Conservation (phyloP, 1,140 invertebrate genomes). For the Megalonaias nervosa region DNA sequence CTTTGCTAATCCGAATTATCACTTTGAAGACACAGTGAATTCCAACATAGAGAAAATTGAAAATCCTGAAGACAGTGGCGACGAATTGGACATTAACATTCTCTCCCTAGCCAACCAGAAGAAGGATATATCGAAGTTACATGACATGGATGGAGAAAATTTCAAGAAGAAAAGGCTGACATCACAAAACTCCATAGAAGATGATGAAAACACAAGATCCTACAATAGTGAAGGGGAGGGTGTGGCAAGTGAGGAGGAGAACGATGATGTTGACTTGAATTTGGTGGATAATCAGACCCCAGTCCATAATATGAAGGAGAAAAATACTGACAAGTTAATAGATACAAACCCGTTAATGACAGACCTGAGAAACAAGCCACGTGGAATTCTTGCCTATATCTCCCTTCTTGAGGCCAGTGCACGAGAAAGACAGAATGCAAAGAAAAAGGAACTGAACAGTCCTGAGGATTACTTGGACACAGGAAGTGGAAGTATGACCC, state of each 20-base stretch:
- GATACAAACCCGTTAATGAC: neutral
- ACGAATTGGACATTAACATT: constrained; percentile 29
- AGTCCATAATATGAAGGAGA: neutral
- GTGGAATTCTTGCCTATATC: constrained; percentile 36
- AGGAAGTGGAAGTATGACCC: constrained; percentile 27
- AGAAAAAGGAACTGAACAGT: constrained; percentile 21
- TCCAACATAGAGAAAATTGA: neutral
- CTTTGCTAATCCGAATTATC: constrained; percentile 37
- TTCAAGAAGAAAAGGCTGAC: neutral
- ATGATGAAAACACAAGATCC: constrained; percentile 18
- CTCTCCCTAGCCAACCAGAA: constrained; percentile 26
- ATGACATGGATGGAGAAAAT: neutral
- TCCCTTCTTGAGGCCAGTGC: constrained; percentile 33
- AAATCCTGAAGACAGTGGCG: neutral
- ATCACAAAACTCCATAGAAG: constrained; percentile 25
- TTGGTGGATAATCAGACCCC: neutral
- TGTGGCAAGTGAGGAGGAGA: constrained; percentile 29
- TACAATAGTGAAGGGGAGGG: constrained; percentile 27
- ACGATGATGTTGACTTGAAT: constrained; percentile 17
- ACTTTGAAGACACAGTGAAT: constrained; percentile 8
- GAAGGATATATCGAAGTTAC: constrained; percentile 25
- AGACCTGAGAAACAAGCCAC: constrained; percentile 27
- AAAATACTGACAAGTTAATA: too few species aligned
- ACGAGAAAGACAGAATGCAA: constrained; percentile 21
- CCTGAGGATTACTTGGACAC: constrained; percentile 17